Evolutionary conservation across 2,113 vertebrate genomes (phyloP).

Genomic region (Elaphurus davidianus): DNA sequence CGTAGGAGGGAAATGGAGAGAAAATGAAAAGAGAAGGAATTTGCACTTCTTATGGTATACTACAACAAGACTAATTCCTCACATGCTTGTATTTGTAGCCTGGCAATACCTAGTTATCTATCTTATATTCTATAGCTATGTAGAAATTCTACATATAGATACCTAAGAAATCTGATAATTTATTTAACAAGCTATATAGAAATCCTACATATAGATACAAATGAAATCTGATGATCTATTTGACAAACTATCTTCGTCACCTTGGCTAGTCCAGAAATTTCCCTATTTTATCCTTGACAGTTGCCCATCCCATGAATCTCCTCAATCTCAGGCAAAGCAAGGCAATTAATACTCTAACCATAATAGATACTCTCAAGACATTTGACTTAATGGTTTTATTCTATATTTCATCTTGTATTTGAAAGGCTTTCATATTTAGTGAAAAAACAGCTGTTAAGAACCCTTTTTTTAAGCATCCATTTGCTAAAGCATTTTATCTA

Average conservation of each 20-base stretch:
- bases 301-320: background rate
- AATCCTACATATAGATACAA: background rate
- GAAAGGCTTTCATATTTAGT: background rate
- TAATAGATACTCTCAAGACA: background rate
- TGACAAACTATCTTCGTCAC: background rate
- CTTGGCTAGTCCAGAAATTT: background rate
- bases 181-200: background rate
- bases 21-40: background rate
- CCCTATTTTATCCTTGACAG: background rate
- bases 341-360: background rate
- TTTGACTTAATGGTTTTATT: conserved; percentile 27
- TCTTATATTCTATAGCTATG: background rate
- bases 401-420: background rate
- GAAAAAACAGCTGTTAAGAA: background rate
- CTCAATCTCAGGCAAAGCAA: background rate
- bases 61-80: background rate
- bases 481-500: conserved; percentile 52
- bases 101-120: background rate
- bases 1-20: background rate
- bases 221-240: background rate
- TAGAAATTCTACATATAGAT: background rate
- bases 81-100: background rate
- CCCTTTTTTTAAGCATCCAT: background rate
- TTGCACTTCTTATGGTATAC: background rate
- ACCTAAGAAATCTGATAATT: background rate